Evolutionary conservation across 1,140 invertebrate species (phyloP).

Genomic region (Platorchestia sp.): DNA sequence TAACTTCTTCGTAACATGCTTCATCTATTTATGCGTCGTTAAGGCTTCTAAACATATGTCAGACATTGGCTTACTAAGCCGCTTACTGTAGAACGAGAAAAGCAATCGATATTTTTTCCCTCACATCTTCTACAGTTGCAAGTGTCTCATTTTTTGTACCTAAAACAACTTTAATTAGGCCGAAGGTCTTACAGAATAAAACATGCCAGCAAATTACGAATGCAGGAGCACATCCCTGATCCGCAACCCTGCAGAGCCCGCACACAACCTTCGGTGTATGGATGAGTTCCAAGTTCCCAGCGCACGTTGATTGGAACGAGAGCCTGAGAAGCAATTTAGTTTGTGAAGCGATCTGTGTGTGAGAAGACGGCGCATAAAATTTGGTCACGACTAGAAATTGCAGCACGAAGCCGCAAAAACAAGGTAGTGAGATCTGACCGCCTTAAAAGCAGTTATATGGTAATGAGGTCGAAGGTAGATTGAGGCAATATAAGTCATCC

Average conservation of each 20-base stretch:
- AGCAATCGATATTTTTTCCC: background rate
- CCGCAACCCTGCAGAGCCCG: background rate
- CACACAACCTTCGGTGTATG: background rate
- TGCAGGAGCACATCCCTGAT: background rate
- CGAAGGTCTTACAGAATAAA: background rate
- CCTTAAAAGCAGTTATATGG: background rate
- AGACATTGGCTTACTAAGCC: background rate
- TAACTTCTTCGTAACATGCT: too few relatives aligned
- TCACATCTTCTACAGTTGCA: too few relatives aligned
- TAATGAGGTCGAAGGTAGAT: background rate
- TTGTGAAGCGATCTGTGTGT: background rate
- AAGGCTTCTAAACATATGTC: background rate
- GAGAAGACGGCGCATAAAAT: background rate
- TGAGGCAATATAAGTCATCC: too few relatives aligned
- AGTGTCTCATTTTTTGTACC: background rate
- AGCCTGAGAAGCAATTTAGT: background rate
- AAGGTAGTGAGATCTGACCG: background rate
- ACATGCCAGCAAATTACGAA: background rate
- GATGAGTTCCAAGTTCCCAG: background rate
- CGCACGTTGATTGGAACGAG: background rate
- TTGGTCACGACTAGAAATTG: background rate
- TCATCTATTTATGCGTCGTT: background rate
- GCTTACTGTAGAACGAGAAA: background rate
- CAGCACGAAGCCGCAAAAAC: background rate
- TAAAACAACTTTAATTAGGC: background rate